Base-by-base conservation (phyloP, 2,888 invertebrate genomes). In the Bunonema sp. region DNA sequence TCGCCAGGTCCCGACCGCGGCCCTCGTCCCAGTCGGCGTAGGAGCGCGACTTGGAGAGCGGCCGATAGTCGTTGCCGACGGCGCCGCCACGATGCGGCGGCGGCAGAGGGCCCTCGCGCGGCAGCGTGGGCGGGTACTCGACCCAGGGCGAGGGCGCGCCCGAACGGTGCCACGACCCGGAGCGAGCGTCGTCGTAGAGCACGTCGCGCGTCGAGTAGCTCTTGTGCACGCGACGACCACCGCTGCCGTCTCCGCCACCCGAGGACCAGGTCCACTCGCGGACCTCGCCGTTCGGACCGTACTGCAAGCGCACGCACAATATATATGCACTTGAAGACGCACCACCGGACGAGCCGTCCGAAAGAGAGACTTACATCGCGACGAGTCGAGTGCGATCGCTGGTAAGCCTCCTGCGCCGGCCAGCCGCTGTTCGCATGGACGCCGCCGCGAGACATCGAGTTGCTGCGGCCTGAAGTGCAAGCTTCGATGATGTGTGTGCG, bases 61-160 rank as follows among this genome's bases (percentile, higher is more conserved):
- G 52, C 7, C 58, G 51, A 28, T 41, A 39, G 32, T 23, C n/a
- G 30, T 35, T 34, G 34, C 32, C 38, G 15, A 24, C 26, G 24
- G 19, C 26, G 35, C 21, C n/a, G 12, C 23, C 29, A 34, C 47
- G 39, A 39, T 46, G 49, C 15, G 46, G 45, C 29, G 51, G 49
- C 21, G 53, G 52, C 34, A 39, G 29, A 21, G 44, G 45, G 1
- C 47, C 37, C 12, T 32, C 39, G 16, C 61, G 49, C 22, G 62
- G 60, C 32, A 67, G 49, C 16, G 67, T 62, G n/a, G 67, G 67
- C 39, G 67, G 67, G 44, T 57, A 67, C 49, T 67, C 67, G 37
- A 67, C 56, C 42, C 62, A 54, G 10, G 67, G 67, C 28, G 53
- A 48, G 7, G 44, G 37, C 30, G 54, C 57, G 18, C 58, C 47